Conservation (phyloP, 2,797 vertebrate genomes). For the Telmatherina bonti region DNA sequence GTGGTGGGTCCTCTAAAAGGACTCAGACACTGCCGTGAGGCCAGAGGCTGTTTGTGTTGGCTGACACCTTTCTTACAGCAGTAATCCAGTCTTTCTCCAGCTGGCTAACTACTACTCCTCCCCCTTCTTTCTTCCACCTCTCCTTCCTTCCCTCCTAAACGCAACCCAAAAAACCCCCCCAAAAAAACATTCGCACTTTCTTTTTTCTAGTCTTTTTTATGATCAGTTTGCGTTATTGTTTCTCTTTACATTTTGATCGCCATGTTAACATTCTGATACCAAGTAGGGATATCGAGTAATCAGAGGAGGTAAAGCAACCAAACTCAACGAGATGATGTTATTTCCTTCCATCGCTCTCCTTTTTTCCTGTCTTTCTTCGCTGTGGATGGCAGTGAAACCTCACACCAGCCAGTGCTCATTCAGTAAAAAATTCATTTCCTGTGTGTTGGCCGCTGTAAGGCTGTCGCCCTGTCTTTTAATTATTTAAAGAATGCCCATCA, state of each 20-base stretch:
- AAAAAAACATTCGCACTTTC: background rate
- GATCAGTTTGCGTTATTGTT: background rate
- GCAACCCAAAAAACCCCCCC: conserved; percentile 3
- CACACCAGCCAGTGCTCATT: conserved; percentile 60
- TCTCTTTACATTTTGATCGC: background rate
- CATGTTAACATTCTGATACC: background rate
- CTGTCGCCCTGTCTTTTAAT: conserved; percentile 74
- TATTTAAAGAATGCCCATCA: conserved; percentile 79
- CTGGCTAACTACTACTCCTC: conserved; percentile 64
- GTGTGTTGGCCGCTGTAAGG: conserved; percentile 55
- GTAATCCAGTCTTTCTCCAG: conserved; percentile 80
- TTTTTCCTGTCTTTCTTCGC: conserved; percentile 1
- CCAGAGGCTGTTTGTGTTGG: conserved; percentile 77
- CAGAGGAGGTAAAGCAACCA: conserved; percentile 1
- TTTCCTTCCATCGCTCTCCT: background rate
- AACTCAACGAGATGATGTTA: background rate
- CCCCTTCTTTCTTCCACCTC: conserved; percentile 26
- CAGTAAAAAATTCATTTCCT: conserved; percentile 79
- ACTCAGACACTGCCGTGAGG: conserved; percentile 66
- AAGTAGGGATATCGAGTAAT: background rate
- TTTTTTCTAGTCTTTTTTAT: background rate
- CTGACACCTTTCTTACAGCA: conserved; percentile 79
- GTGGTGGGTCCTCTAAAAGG: conserved; percentile 54
- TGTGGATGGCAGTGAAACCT: conserved; percentile 65
- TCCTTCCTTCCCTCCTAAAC: conserved; percentile 24